These are phyloP conservation scores for Tragelaphus imberbis DNA, from an alignment of 2,113 vertebrate species.

Conservation along the genomic window DNA sequence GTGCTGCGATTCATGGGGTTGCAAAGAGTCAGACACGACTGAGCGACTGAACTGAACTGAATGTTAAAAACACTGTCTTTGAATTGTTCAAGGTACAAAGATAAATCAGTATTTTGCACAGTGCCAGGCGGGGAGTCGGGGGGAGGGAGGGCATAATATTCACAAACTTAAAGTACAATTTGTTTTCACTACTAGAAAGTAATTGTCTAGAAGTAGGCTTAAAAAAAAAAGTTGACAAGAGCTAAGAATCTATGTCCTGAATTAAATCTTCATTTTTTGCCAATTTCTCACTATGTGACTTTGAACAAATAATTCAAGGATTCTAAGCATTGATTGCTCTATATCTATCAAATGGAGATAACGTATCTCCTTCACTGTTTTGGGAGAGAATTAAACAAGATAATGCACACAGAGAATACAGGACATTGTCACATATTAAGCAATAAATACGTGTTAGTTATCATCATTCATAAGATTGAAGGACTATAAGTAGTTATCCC, in stretches of 20 bases:
- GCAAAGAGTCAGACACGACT: too few relatives aligned
- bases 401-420: not conserved
- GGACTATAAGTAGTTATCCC: not conserved
- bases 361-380: not conserved
- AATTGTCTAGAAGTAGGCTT: not conserved
- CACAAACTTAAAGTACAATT: not conserved
- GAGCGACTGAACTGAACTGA: too few relatives aligned
- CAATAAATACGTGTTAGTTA: not conserved
- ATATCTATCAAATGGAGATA: not conserved
- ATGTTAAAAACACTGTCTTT: not conserved
- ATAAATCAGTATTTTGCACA: not conserved
- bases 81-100: not conserved
- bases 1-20: too few relatives aligned
- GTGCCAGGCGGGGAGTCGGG: accelerated
- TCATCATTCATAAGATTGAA: not conserved
- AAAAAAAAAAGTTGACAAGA: not conserved
- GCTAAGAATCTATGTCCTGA: not conserved
- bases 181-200: not conserved
- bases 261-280: not conserved
- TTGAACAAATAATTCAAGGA: not conserved
- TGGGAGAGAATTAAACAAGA: not conserved
- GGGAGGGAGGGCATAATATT: not conserved
- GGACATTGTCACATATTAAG: not conserved
- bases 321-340: not conserved
- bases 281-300: not conserved